Conservation (phyloP, 2,113 vertebrate species). For the Albula glossodonta region DNA sequence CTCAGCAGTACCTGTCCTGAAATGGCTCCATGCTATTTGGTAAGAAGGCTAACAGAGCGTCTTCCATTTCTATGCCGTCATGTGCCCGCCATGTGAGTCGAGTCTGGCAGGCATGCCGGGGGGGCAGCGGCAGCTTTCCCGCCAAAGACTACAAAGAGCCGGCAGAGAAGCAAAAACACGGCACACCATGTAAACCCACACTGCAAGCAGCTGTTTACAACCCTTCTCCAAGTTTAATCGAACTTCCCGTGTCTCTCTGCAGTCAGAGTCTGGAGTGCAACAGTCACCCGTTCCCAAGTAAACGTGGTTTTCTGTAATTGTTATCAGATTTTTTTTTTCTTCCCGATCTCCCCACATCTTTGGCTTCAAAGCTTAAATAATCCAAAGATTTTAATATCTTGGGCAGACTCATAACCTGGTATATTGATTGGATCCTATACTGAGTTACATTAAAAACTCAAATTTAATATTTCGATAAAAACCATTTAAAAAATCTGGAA, state of each 20-base stretch:
- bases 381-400: constrained; percentile 53
- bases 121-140: constrained; percentile 52
- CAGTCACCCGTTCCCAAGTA: constrained; percentile 65
- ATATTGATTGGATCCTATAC: background rate
- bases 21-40: background rate
- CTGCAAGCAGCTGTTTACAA: constrained; percentile 69
- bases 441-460: too few species aligned
- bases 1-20: background rate
- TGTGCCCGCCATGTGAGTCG: constrained; percentile 59
- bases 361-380: constrained; percentile 58
- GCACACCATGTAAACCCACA: constrained; percentile 57
- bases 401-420: constrained; percentile 47
- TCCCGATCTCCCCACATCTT: constrained; percentile 36
- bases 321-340: constrained; percentile 64
- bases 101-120: constrained; percentile 43
- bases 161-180: constrained; percentile 46
- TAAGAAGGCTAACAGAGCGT: background rate
- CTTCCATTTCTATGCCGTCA: constrained; percentile 38
- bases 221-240: constrained; percentile 69
- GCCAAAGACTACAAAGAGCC: constrained; percentile 47
- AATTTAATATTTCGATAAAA: too few species aligned
- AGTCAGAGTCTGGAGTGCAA: constrained; percentile 61
- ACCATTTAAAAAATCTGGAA: too few species aligned
- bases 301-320: constrained; percentile 70
- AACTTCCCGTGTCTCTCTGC: constrained; percentile 64